phyloP scores from a whole-genome alignment of 2,113 vertebrate species.

The Hyaena hyaena region DNA sequence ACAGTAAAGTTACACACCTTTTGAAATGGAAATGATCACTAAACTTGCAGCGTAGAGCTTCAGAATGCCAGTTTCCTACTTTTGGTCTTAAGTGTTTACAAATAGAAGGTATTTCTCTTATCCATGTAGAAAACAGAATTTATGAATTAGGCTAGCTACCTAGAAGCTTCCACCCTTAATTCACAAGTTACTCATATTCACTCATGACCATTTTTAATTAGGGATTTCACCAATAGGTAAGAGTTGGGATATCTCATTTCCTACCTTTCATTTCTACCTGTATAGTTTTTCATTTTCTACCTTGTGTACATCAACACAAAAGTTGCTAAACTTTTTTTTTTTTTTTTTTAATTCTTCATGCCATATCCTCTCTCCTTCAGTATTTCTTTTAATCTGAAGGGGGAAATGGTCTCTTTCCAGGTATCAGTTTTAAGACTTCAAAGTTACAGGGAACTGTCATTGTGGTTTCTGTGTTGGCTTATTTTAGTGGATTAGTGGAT shows the following conservation, averaged over 20 bases:
- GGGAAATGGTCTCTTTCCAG: neutral
- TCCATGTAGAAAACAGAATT: constrained; percentile 4
- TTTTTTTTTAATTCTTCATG: neutral
- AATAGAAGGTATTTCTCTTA: neutral
- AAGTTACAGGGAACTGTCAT: neutral
- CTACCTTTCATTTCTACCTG: too few relatives aligned
- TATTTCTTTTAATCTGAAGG: neutral
- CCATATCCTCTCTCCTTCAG: neutral
- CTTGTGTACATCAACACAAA: neutral
- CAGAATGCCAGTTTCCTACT: neutral
- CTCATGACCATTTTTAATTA: neutral
- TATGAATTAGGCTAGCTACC: constrained; percentile 6
- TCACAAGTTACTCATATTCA: constrained; percentile 19
- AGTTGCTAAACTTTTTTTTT: neutral
- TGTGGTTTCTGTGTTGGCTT: neutral
- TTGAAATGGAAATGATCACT: neutral
- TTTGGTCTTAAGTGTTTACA: constrained; percentile 6
- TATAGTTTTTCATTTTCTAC: neutral
- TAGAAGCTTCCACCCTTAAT: neutral
- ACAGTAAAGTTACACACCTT: neutral
- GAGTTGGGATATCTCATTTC: neutral
- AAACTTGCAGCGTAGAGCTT: neutral
- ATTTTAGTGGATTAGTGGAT: neutral
- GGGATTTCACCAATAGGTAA: neutral
- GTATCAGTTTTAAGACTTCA: neutral